phyloP scores from a whole-genome alignment of 2,797 vertebrate genomes.

The Notolabrus celidotus region DNA sequence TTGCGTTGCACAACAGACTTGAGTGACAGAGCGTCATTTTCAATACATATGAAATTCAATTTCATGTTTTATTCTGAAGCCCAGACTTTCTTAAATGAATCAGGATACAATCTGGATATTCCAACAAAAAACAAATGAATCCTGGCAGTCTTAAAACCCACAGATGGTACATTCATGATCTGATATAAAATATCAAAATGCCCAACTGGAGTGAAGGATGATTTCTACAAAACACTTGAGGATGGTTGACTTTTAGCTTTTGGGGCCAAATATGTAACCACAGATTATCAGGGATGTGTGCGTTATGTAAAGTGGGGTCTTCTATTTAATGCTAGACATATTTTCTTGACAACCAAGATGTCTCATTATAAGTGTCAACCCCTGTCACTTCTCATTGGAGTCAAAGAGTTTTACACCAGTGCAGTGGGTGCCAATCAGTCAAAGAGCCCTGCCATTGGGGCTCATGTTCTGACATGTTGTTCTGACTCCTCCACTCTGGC shows the following conservation, averaged over 20 bases:
- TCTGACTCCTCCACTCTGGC: conserved; percentile 48
- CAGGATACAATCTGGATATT: too few species aligned
- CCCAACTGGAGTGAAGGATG: background rate
- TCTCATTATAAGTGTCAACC: conserved; percentile 17
- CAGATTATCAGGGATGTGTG: background rate
- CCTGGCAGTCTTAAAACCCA: background rate
- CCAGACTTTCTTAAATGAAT: too few species aligned
- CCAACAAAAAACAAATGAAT: background rate
- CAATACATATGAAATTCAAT: too few species aligned
- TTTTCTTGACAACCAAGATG: conserved; percentile 9
- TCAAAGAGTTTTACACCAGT: conserved; percentile 44
- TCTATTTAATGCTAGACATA: background rate
- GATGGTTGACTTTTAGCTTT: background rate
- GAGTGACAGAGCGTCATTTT: too few species aligned
- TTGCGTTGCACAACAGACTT: too few species aligned
- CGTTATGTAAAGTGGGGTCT: background rate
- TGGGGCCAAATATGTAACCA: background rate
- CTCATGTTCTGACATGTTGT: conserved; percentile 50
- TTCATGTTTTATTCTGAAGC: too few species aligned
- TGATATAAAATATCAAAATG: background rate
- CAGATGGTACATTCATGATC: conserved; percentile 14
- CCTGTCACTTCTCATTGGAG: conserved; percentile 22
- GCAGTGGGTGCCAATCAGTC: conserved; percentile 52
- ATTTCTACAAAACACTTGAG: conserved; percentile 15
- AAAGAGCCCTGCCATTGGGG: conserved; percentile 36